phyloP scores from a whole-genome alignment of 2,888 invertebrate species.

The Drosophila pseudotalamancana region DNA sequence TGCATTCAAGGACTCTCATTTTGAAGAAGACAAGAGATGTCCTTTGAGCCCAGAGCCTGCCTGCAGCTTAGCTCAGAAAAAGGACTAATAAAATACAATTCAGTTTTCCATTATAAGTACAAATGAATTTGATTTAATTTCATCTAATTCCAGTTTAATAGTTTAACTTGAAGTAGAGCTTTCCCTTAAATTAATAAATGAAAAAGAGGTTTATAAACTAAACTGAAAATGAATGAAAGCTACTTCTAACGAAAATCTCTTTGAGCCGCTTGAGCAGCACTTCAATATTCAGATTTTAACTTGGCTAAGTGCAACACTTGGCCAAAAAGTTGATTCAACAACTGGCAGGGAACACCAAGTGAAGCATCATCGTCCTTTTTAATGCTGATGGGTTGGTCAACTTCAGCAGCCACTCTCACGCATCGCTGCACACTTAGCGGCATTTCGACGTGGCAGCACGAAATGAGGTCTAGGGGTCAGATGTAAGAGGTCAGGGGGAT shows the following conservation, averaged over 20 bases:
- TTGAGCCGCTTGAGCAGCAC: conserved; percentile 34
- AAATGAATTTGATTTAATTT: no score
- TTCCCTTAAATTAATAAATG: conserved; percentile 7
- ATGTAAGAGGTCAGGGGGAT: conserved; percentile 16
- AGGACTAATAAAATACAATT: no score
- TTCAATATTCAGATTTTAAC: conserved; percentile 54
- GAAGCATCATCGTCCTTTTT: conserved; percentile 25
- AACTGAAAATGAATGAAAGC: not conserved
- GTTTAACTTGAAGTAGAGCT: no score
- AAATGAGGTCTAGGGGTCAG: not conserved
- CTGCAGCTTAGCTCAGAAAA: no score
- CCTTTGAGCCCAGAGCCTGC: no score
- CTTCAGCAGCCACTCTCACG: conserved; percentile 53
- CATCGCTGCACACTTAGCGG: conserved; percentile 55
- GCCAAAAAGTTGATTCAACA: conserved; percentile 56
- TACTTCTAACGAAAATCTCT: conserved; percentile 24
- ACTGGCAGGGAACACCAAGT: conserved; percentile 48
- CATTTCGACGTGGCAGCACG: not conserved
- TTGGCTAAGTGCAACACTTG: conserved; percentile 50
- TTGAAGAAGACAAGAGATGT: not conserved
- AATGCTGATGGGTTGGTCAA: conserved; percentile 57
- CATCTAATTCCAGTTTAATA: no score
- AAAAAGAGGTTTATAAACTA: not conserved
- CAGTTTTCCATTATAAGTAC: no score
- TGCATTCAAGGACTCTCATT: conserved; percentile 26